These are phyloP conservation scores for Myiozetetes cayanensis DNA, from an alignment of 2,113 vertebrate genomes.

Conservation along the genomic window DNA sequence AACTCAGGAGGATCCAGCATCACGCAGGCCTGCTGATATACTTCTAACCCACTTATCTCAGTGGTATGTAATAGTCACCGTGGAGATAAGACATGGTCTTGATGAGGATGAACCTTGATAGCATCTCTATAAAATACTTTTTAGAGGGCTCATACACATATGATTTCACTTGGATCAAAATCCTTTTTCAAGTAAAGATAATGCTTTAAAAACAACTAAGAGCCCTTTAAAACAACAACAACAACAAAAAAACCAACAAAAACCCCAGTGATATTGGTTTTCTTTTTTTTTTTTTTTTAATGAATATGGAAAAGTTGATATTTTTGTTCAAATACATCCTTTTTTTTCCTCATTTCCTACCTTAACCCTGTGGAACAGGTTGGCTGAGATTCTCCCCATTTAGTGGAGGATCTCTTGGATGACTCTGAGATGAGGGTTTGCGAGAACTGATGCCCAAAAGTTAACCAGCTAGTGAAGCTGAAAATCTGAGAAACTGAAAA, in stretches of 20 bases:
- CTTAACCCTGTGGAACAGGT: not conserved
- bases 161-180: not conserved
- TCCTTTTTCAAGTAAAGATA: not conserved
- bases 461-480: not conserved
- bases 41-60: not conserved
- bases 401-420: not conserved
- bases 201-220: not conserved
- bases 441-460: not conserved
- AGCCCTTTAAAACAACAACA: not conserved
- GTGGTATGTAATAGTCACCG: not conserved
- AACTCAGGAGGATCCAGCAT: not conserved
- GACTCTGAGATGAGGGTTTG: not conserved
- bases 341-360: not conserved
- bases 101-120: not conserved
- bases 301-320: not conserved
- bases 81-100: not conserved
- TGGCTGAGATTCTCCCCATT: not conserved
- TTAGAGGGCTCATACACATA: not conserved
- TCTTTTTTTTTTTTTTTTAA: not conserved
- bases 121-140: not conserved
- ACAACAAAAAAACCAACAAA: no score
- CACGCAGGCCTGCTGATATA: not conserved
- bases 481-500: not conserved
- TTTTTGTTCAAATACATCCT: not conserved
- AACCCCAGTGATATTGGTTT: not conserved